Evolutionary conservation across 2,888 invertebrate genomes (phyloP).

Genomic region (Harpalus rufipes): DNA sequence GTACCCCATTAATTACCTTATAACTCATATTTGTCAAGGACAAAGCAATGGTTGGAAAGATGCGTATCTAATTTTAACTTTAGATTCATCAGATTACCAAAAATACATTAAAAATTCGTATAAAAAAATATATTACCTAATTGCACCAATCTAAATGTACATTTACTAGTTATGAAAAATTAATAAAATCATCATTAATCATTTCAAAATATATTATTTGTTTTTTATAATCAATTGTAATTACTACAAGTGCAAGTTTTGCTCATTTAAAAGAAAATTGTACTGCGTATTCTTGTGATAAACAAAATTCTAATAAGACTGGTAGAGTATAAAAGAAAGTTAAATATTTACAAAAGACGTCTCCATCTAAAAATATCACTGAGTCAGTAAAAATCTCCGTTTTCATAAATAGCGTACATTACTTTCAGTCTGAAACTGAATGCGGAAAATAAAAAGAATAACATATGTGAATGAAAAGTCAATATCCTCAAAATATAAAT

Average conservation of each 20-base stretch:
- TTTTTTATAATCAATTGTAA: background rate
- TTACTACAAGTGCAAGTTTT: background rate
- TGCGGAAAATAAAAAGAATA: constrained; percentile 17
- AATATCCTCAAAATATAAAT: background rate
- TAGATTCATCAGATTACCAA: background rate
- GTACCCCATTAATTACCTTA: constrained; percentile 3
- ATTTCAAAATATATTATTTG: background rate
- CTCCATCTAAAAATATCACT: constrained; percentile 45
- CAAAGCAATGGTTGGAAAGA: constrained; percentile 15
- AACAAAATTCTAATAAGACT: constrained; percentile 16
- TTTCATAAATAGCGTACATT: constrained; percentile 44
- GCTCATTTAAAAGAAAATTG: background rate
- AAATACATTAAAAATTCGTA: background rate
- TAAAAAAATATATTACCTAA: background rate
- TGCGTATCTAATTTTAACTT: constrained; percentile 13
- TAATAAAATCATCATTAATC: background rate
- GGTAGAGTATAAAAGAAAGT: constrained; percentile 28
- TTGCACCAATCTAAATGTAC: background rate
- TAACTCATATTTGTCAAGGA: constrained; percentile 16
- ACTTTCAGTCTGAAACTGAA: background rate
- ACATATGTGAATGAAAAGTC: background rate
- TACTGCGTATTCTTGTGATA: background rate
- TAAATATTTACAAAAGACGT: constrained; percentile 55
- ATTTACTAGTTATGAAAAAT: background rate
- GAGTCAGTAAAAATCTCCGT: constrained; percentile 51